Base-by-base conservation (phyloP, 2,797 vertebrate genomes). In the Dicrostonyx torquatus region DNA sequence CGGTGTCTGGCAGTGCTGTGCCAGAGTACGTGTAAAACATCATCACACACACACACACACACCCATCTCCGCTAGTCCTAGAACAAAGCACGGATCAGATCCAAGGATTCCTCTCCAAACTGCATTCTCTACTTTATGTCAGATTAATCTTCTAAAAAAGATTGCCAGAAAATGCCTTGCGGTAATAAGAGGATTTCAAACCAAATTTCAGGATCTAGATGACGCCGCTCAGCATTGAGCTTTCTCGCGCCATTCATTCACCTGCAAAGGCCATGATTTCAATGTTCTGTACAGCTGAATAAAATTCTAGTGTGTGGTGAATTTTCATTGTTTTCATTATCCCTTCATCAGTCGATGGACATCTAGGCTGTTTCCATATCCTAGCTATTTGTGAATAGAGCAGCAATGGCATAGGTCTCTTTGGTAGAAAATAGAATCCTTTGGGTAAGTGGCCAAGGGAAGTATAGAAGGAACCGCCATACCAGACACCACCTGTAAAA, bases 131-230 rank as follows among this genome's bases (percentile, higher is more conserved):
- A 45, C n/a, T 92, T 96, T 75, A 86, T 34, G 24, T 34, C 72
- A 89, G 82, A 79, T 80, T 83, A 75, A 86, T 64, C 40, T 86
- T 70, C 90, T 77, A 70, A 58, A 95, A 77, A 94, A 55, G 68
- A 64, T 92, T 91, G 37, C n/a, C 90, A 94, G 75, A 37, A 94
- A 72, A 29, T 80, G 3, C 24, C 79, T 76, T 94, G 55, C 93
- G 83, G 70, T 29, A 76, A 93, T 83, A 87, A 85, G 31, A 80
- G 37, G 62, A 34, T 62, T 76, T 91, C 45, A 84, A 93, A 93
- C 18, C 31, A 66, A 48, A 24, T n/a, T n/a, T 50, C 37, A 62
- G 37, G 37, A 43, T 31, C 79, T 82, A 62, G 55, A 15, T 43
- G 55, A 43, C 14, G 24, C 31, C 5, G 0, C 14, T 62, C 14